Evolutionary conservation across 2,113 vertebrate species (phyloP), one percentile per base, ranked within the genome.

Genomic region (Chamaea fasciata): DNA sequence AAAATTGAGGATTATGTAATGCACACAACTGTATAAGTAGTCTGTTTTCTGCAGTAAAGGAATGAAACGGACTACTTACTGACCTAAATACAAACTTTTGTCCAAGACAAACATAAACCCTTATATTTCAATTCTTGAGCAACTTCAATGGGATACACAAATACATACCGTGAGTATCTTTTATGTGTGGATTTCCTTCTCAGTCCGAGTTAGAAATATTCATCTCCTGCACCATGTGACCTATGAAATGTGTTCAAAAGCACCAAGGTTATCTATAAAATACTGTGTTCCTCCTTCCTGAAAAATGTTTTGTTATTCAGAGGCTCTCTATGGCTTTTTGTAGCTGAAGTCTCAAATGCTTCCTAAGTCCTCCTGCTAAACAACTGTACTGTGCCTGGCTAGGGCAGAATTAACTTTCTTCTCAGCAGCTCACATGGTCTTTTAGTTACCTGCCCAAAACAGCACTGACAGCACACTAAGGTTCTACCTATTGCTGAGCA

Each of bases 1-100:
- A 85, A 95, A 80, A 63, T 10, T 90, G 68, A 91, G 47, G 19
- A 70, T 85, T 94, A 82, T 41, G 67, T 42, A 95, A 95, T n/a
- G 63, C 63, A 69, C 42, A 47, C 24, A 82, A 81, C 46, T 74
- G 57, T 69, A 0, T 46, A 74, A 85, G 57, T 13, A 65, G 39
- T 31, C 63, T 83, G 74, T 82, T 84, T 92, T 65, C 35, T 47
- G n/a, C 64, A 87, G 69, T 52, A 92, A 90, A 92, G 39, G 17
- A 92, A 89, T 9, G 19, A 75, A 94, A 75, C 12, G 21, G 42
- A 80, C 60, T 27, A 71, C n/a, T 82, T 69, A 69, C 26, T 42
- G 49, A 71, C 13, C 53, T 63, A 76, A 92, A 78, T 44, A 67
- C 6, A 87, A 63, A 80, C 27, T 10, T 67, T 5, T 55, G 27